Evolutionary conservation across 2,113 vertebrate species (phyloP), one percentile per base, ranked within the genome.

Genomic region (Rhodinocichla rosea): DNA sequence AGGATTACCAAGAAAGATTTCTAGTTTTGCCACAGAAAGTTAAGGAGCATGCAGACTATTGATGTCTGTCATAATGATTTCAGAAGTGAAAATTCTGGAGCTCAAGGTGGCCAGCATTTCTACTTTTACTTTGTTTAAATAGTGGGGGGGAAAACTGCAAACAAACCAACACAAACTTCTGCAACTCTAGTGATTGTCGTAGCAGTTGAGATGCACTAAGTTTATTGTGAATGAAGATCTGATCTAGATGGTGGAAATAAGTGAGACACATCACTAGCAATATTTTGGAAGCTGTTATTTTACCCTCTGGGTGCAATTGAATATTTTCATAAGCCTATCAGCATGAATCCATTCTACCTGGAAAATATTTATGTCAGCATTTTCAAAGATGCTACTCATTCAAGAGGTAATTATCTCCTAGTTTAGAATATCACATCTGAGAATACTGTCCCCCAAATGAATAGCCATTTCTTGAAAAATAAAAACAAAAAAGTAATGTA

Each of bases 391-490:
- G 24, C 53, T 84, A 78, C 35, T 87, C 84, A 74, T 93, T 74
- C 93, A 95, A 87, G 49, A 92, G 9, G 39, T 79, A 94, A 81
- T 96, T 92, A 92, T 82, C 64, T 91, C 50, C 52, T 75, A 49
- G 62, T 89, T 94, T 67, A 89, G 56, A 91, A 63, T 68, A 79
- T 71, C 65, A 71, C 69, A 68, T 53, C 35, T 92, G 87, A 91
- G 83, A 82, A 27, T 71, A 87, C 11, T 84, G 23, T 13, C 32
- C 73, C 88, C 44, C 64, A 89, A 71, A 95, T 87, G 73, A 94
- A 77, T 60, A 93, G 65, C 55, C 70, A 67, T 40, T 95, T 89
- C 65, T 79, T 28, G 50, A 82, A 93, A 92, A 89, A 83, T 60
- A 94, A 59, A 91, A 91, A 27, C 22, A 80, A 76, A 86, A 81